These are phyloP conservation scores for Drosophila kambysellisi DNA, from an alignment of 2,888 invertebrate genomes.

Conservation along the genomic window DNA sequence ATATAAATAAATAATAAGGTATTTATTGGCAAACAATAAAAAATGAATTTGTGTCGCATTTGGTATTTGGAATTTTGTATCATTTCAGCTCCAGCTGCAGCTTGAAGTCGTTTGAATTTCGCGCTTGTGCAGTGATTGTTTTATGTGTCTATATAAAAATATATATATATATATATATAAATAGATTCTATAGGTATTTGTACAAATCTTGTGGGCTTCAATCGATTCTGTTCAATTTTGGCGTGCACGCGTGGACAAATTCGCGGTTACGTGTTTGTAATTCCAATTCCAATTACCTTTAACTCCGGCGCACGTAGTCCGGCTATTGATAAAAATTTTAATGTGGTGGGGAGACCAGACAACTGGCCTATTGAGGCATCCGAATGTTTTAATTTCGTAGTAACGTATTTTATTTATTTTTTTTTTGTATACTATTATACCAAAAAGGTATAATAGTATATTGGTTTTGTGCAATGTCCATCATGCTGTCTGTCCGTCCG, in stretches of 20 bases:
- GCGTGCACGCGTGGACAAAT: slow-evolving; percentile 63
- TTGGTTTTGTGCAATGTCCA: too few relatives aligned
- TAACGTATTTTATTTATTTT: slow-evolving; percentile 27
- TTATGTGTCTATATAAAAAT: background rate
- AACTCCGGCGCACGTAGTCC: slow-evolving; percentile 43
- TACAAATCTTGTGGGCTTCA: slow-evolving; percentile 27
- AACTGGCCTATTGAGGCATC: slow-evolving; percentile 44
- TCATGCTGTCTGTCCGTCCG: too few relatives aligned
- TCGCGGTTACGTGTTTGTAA: slow-evolving; percentile 62
- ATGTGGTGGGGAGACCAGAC: slow-evolving; percentile 26
- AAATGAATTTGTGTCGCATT: slow-evolving; percentile 61
- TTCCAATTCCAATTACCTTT: slow-evolving; percentile 59
- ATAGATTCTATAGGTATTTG: slow-evolving; percentile 10
- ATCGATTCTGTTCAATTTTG: slow-evolving; percentile 35
- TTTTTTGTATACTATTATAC: background rate
- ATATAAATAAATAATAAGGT: slow-evolving; percentile 13
- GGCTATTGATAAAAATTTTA: slow-evolving; percentile 55
- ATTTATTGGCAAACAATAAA: too few relatives aligned
- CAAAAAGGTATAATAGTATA: too few relatives aligned
- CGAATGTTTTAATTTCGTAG: slow-evolving; percentile 37
- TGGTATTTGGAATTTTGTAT: slow-evolving; percentile 39
- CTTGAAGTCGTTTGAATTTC: slow-evolving; percentile 38
- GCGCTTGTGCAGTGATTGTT: background rate
- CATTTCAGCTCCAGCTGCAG: slow-evolving; percentile 6
- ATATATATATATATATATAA: background rate